Evolutionary conservation across 2,113 vertebrate species (phyloP).

Genomic region (Progne subis): DNA sequence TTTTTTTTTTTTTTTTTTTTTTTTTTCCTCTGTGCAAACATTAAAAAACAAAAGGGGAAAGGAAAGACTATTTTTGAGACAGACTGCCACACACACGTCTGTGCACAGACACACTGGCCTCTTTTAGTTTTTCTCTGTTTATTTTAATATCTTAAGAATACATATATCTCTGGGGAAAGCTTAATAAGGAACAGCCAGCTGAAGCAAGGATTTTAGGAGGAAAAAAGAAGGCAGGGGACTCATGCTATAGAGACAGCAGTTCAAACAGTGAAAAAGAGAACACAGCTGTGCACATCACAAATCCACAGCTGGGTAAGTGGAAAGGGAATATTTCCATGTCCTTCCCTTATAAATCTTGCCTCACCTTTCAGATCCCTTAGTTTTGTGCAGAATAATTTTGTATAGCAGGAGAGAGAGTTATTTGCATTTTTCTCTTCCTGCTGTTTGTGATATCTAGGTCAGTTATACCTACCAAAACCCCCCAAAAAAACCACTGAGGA

Average conservation of each 20-base stretch:
- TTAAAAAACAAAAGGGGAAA: slow-evolving; percentile 10
- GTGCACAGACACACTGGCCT: background rate
- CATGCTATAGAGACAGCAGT: background rate
- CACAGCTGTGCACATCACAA: slow-evolving; percentile 50
- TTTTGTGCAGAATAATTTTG: slow-evolving; percentile 32
- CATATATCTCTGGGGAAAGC: background rate
- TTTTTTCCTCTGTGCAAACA: slow-evolving; percentile 18
- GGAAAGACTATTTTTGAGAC: background rate
- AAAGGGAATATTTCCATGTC: slow-evolving; percentile 33
- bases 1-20: too few relatives aligned
- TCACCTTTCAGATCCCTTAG: slow-evolving; percentile 26
- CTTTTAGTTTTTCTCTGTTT: background rate
- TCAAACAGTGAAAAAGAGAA: slow-evolving; percentile 45
- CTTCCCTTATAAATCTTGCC: slow-evolving; percentile 31
- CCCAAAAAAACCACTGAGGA: background rate
- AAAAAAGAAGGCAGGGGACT: background rate
- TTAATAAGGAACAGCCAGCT: slow-evolving; percentile 32
- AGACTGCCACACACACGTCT: background rate
- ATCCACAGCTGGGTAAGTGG: slow-evolving; percentile 42
- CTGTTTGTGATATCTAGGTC: slow-evolving; percentile 51
- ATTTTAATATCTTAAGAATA: slow-evolving; percentile 49
- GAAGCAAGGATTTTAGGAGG: slow-evolving; percentile 29
- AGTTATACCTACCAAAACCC: background rate
- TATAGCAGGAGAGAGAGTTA: background rate
- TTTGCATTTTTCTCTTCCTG: slow-evolving; percentile 51